Evolutionary conservation across 2,888 invertebrate species (phyloP).

Genomic region (Gari tellinella): DNA sequence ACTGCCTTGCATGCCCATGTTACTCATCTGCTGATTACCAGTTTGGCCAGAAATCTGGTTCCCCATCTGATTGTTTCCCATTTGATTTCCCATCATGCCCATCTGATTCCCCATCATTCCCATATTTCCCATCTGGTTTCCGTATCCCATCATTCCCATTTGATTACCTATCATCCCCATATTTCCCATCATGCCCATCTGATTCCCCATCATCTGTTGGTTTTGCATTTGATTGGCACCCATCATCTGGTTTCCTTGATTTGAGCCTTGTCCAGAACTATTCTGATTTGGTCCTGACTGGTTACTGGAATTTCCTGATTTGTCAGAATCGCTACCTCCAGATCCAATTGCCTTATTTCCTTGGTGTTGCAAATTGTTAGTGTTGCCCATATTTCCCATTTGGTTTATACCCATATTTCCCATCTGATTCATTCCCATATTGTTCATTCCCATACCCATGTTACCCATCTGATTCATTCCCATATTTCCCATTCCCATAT

Average conservation of each 20-base stretch:
- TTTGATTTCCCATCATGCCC: slow-evolving; percentile 15
- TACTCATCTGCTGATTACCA: slow-evolving; percentile 36
- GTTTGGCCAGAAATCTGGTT: slow-evolving; percentile 23
- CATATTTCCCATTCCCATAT: slow-evolving; percentile 20
- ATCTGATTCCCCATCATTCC: slow-evolving; percentile 30
- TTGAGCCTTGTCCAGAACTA: neutral
- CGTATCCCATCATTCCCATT: slow-evolving; percentile 42
- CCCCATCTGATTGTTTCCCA: slow-evolving; percentile 14
- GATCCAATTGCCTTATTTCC: slow-evolving; percentile 1
- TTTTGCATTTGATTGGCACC: slow-evolving; percentile 10
- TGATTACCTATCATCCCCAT: slow-evolving; percentile 50
- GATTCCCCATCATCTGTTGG: slow-evolving; percentile 19
- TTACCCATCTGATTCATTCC: neutral
- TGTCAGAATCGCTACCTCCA: neutral
- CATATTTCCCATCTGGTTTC: slow-evolving; percentile 44
- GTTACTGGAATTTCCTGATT: neutral
- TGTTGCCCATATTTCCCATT: slow-evolving; percentile 22
- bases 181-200: slow-evolving; percentile 37
- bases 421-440: slow-evolving; percentile 29
- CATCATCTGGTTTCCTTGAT: neutral
- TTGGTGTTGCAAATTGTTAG: neutral
- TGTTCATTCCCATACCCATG: slow-evolving; percentile 17
- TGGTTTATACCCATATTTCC: slow-evolving; percentile 25
- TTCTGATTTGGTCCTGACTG: neutral
- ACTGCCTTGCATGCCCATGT: slow-evolving; percentile 26